Conservation (phyloP, 2,888 invertebrate genomes). For the Odontomyia ornata region DNA sequence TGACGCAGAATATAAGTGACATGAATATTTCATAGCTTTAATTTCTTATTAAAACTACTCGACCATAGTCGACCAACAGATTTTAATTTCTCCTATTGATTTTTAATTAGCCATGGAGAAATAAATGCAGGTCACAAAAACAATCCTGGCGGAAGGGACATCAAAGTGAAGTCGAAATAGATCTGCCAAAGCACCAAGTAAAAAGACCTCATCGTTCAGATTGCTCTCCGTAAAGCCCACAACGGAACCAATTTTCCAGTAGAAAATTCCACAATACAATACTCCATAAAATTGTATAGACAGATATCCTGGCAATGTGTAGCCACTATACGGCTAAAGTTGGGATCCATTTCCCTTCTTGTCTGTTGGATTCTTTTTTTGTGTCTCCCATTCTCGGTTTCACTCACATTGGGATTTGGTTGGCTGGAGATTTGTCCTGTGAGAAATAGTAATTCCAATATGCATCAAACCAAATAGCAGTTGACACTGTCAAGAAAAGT, state of each 20-base stretch:
- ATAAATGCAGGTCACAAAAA: conserved; percentile 68
- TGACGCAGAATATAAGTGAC: too few relatives aligned
- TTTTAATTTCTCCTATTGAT: conserved; percentile 34
- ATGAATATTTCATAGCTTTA: conserved; percentile 8
- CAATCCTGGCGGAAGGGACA: conserved; percentile 67
- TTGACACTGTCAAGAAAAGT: neutral
- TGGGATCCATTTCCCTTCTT: conserved; percentile 4
- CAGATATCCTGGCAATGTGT: neutral
- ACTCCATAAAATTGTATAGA: neutral
- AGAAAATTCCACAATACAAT: conserved; percentile 4
- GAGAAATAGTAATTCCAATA: conserved; percentile 30
- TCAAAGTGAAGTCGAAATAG: conserved; percentile 33
- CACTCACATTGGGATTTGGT: conserved; percentile 2
- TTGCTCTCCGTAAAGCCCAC: neutral
- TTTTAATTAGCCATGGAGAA: conserved; percentile 35
- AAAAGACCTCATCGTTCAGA: neutral
- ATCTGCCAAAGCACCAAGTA: neutral
- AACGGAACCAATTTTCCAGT: conserved; percentile 29
- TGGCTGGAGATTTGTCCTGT: conserved; percentile 24
- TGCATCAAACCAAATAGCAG: conserved; percentile 4
- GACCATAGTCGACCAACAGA: conserved; percentile 27
- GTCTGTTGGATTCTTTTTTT: too few relatives aligned
- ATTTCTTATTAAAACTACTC: conserved; percentile 27
- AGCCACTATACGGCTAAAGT: neutral
- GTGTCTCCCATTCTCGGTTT: too few relatives aligned